Conservation (phyloP, 2,797 vertebrate genomes). For the Sebastes flavidus region DNA sequence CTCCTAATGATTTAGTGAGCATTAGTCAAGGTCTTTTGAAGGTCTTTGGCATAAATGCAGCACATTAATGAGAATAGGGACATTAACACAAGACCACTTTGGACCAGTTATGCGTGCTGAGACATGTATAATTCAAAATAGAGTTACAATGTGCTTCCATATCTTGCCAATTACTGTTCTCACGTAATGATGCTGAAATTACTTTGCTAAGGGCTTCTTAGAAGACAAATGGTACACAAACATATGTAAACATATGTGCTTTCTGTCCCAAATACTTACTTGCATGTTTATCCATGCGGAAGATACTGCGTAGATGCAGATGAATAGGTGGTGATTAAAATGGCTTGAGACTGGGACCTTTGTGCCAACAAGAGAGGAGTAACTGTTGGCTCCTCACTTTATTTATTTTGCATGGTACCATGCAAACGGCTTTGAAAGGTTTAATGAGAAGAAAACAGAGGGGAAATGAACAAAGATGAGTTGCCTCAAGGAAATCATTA, state of each 20-base stretch:
- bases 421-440: constrained; percentile 70
- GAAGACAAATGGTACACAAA: constrained; percentile 6
- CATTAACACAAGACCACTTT: constrained; percentile 31
- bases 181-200: constrained; percentile 27
- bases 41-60: constrained; percentile 44
- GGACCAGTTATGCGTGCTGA: constrained; percentile 12
- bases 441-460: constrained; percentile 76
- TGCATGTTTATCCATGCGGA: background rate
- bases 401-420: constrained; percentile 73
- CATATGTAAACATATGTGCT: constrained; percentile 23
- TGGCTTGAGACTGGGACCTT: constrained; percentile 30
- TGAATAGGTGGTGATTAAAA: constrained; percentile 27
- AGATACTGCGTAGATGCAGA: background rate
- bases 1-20: constrained; percentile 19
- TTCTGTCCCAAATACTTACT: constrained; percentile 4
- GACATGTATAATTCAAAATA: constrained; percentile 36
- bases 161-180: constrained; percentile 30
- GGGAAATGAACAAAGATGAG: constrained; percentile 77
- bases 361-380: constrained; percentile 52
- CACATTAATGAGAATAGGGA: constrained; percentile 25
- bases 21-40: constrained; percentile 63
- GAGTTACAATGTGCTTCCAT: constrained; percentile 9
- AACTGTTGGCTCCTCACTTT: constrained; percentile 62
- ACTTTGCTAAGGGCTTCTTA: constrained; percentile 17
- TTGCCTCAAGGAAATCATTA: constrained; percentile 79